Evolutionary conservation across 35 echinoderm and acorn worm genomes (phyloP), one percentile per base, ranked within the genome.

Genomic region (Nesometra sesokonis): DNA sequence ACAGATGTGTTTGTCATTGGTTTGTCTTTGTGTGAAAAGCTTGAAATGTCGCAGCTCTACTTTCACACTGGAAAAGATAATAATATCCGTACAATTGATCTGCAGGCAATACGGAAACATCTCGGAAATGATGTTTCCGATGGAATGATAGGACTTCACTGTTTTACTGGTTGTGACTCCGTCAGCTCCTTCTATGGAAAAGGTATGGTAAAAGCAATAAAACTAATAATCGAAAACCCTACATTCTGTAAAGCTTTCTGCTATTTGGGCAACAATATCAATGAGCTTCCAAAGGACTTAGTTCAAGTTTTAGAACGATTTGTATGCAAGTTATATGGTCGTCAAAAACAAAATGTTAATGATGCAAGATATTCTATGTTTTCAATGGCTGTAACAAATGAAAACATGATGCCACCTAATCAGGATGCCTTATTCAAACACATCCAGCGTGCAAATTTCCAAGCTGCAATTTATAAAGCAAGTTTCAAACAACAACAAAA

Each of bases 11-110:
- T 90, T 35, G 57, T 93, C 23, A 82, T 93, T 77, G 85, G 35
- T 32, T n/a, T 90, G 34, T 29, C 84, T 2, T 32, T 86, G 3
- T n/a, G n/a, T n/a, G 36, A 15, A 34, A 47, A 77, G 11, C 13
- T 82, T n/a, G 43, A 17, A 34, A 27, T 35, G 32, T 82, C 89
- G 35, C 31, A 85, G 3, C 29, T 94, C 32, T 86, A 88, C 77
- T 94, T 94, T 77, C 93, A 89, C 30, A 94, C 93, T 57, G 93
- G 89, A 76, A 84, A 34, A 88, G 88, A 86, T 79, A 86, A 94
- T 36, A 81, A 85, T 5, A 39, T 57, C 9, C 52, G 93, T 3
- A 94, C 93, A 19, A 11, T 94, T 15, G 27, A 88, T 79, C 19
- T 94, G 1, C 13, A 81, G 0, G 76, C 93, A 77, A 13, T 43